Percentiles rank a stretch among this genome's conserved stretches.
phyloP scores from a whole-genome alignment of 1,140 invertebrate genomes.

The Tribolium castaneum region DNA sequence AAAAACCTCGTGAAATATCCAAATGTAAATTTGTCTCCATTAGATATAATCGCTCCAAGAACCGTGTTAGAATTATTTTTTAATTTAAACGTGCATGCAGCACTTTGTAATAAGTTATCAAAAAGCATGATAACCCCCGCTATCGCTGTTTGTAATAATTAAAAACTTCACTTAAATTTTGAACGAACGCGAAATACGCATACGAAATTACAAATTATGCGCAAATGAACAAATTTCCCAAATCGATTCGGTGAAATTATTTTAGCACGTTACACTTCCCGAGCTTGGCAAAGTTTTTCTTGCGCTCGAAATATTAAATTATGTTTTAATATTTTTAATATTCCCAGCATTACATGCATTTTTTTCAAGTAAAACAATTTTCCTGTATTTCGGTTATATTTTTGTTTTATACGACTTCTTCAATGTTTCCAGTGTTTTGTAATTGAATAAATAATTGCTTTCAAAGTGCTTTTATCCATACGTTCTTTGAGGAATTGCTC shows the following conservation, averaged over 20 bases:
- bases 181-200: not conserved
- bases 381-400: not conserved
- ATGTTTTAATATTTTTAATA: not conserved
- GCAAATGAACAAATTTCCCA: not conserved
- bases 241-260: not conserved
- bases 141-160: slow-evolving; percentile 18
- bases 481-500: not conserved
- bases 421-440: not conserved
- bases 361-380: not conserved
- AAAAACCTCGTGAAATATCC: slow-evolving; percentile 25
- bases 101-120: slow-evolving; percentile 20
- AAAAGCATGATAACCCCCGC: not conserved
- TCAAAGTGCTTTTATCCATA: not conserved
- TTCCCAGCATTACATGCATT: not conserved
- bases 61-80: slow-evolving; percentile 20
- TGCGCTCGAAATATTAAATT: not conserved
- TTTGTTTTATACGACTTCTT: not conserved
- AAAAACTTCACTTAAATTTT: slow-evolving; percentile 7
- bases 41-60: slow-evolving; percentile 7
- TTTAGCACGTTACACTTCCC: not conserved
- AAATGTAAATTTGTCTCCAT: slow-evolving; percentile 29
- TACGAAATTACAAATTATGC: not conserved
- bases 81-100: slow-evolving; percentile 11
- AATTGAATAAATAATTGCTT: not conserved
- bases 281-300: not conserved